phyloP scores from a whole-genome alignment of 2,113 vertebrate genomes.

The Eudyptes chrysolophus region DNA sequence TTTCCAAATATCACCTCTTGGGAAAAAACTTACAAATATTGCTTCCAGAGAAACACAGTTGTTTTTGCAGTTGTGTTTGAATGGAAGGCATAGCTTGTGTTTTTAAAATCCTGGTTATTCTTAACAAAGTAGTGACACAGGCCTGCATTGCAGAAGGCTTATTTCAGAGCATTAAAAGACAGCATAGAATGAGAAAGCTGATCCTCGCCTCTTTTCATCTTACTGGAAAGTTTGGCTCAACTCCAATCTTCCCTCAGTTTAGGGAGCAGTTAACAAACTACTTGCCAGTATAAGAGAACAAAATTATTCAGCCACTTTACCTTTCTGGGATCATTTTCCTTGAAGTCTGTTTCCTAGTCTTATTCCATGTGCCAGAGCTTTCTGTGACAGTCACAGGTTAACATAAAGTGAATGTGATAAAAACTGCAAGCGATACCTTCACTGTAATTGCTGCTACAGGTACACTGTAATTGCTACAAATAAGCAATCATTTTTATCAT shows the following conservation, averaged over 20 bases:
- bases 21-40: not conserved
- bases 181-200: not conserved
- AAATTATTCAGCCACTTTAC: not conserved
- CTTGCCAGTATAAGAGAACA: not conserved
- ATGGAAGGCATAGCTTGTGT: not conserved
- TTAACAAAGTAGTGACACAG: not conserved
- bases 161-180: not conserved
- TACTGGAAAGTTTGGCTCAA: not conserved
- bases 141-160: not conserved
- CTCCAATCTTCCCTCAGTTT: not conserved
- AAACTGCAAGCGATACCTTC: accelerated
- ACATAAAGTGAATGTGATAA: not conserved
- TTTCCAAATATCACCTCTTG: not conserved
- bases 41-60: not conserved
- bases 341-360: not conserved
- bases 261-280: not conserved
- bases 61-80: not conserved
- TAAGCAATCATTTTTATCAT: not conserved
- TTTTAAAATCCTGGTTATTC: not conserved
- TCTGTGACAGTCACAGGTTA: not conserved
- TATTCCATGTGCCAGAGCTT: not conserved
- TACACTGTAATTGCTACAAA: not conserved
- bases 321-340: not conserved
- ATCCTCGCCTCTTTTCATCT: not conserved
- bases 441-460: not conserved